These are phyloP conservation scores for Syndactyla subalaris DNA, from an alignment of 2,797 vertebrate species.

Conservation along the genomic window DNA sequence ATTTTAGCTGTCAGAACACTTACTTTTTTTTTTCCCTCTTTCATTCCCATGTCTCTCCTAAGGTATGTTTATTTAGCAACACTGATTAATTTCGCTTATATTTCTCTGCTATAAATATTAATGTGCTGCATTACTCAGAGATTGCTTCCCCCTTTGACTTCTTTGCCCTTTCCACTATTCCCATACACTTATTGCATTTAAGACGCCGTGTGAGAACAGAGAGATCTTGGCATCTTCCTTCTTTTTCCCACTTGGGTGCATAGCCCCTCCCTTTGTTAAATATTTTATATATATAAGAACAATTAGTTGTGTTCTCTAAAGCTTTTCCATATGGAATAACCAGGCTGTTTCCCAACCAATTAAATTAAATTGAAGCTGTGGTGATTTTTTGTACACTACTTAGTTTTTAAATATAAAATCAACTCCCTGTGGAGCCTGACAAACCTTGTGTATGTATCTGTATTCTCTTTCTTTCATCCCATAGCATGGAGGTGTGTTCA, in stretches of 20 bases:
- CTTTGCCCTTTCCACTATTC: neutral
- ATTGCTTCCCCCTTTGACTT: neutral
- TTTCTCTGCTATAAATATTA: slow-evolving; percentile 2
- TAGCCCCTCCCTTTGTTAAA: neutral
- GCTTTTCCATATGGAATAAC: slow-evolving; percentile 9
- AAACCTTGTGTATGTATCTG: neutral
- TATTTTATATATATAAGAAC: neutral
- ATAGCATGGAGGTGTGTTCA: neutral
- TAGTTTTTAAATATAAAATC: neutral
- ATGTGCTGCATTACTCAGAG: neutral
- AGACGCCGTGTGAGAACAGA: neutral
- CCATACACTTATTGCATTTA: neutral
- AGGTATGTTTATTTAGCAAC: slow-evolving; percentile 10
- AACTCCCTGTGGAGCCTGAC: neutral
- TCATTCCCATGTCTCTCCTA: neutral
- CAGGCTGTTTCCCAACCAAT: neutral
- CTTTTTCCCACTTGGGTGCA: neutral
- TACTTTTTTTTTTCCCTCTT: neutral
- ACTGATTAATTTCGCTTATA: neutral
- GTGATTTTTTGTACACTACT: neutral
- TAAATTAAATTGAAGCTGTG: neutral
- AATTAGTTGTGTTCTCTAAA: neutral
- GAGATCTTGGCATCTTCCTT: neutral
- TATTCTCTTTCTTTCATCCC: neutral
- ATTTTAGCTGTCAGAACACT: slow-evolving; percentile 46